Base-by-base conservation (phyloP, 2,113 vertebrate genomes). In the Acrocephalus kingi region DNA sequence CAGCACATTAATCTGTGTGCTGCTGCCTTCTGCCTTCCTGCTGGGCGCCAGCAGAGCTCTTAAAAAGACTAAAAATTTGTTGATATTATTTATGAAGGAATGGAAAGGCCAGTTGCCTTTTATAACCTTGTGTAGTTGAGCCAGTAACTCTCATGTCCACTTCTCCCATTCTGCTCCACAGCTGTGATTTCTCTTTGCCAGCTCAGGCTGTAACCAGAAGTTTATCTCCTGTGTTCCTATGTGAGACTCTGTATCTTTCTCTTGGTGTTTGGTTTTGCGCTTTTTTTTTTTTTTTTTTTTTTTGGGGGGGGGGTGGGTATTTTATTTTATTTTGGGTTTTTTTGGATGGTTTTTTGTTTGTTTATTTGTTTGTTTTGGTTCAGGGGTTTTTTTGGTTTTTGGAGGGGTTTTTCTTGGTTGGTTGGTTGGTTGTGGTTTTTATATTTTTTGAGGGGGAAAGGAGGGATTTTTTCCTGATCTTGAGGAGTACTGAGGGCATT, bases 71-170 rank as follows among this genome's bases (percentile, higher is more conserved):
- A 51, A 76, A 24, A 64, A 31, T 55, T 91, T 62, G 49, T 45
- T 54, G 46, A 1, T 72, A 2, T 31, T 68, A 33, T 94, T 89
- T 87, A 80, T 10, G n/a, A 66, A 83, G 55, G n/a, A 52, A 80
- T 72, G 23, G 86, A 71, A 89, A 89, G 69, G 68, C 52, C 64
- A 41, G 69, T 72, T 89, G 63, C 49, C 75, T 93, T 72, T 89
- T 73, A 64, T 33, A 58, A 37, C 62, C 23, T 35, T 20, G 6
- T 51, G 45, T 18, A 54, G 58, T 3, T 59, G 61, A 63, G 73
- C 22, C 3, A 51, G 35, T 68, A 89, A 67, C 43, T 92, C 51
- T 79, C 0, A 0, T 31, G 30, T 67, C 46, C 9, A 4, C 22
- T 55, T 64, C 62, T 56, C 75, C 45, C 7, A 3, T 63, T 74